phyloP scores from a whole-genome alignment of 2,888 invertebrate species.

The Orthosia cruda region DNA sequence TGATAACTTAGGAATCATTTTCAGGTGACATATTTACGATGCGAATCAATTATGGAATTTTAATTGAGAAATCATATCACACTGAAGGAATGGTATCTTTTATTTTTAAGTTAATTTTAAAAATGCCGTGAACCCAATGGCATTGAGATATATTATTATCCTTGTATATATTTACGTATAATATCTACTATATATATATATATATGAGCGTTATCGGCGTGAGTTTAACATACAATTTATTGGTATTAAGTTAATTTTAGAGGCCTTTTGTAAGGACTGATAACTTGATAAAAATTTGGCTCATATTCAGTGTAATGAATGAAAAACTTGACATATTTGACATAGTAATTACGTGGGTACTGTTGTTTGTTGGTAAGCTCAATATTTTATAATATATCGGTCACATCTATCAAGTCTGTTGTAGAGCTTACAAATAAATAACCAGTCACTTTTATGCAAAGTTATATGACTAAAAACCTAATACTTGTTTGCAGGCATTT shows the following conservation, averaged over 20 bases:
- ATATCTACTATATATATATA: slow-evolving; percentile 43
- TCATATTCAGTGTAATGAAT: neutral
- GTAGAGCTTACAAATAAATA: neutral
- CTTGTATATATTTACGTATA: slow-evolving; percentile 32
- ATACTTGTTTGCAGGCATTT: too few relatives aligned
- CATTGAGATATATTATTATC: slow-evolving; percentile 45
- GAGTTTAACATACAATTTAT: slow-evolving; percentile 43
- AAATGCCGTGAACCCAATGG: neutral
- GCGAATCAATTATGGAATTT: neutral
- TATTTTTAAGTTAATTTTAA: neutral
- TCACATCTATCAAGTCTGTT: neutral
- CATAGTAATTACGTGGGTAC: neutral
- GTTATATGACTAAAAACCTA: neutral
- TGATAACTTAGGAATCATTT: neutral
- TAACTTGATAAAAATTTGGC: slow-evolving; percentile 30
- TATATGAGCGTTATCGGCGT: slow-evolving; percentile 48
- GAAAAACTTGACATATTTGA: neutral
- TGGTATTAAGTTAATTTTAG: slow-evolving; percentile 34
- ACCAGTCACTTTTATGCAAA: neutral
- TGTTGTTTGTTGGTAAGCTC: neutral
- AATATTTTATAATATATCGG: neutral
- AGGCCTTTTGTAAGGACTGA: slow-evolving; percentile 43
- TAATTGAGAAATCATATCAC: neutral
- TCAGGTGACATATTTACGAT: neutral
- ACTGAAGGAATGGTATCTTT: neutral